Percentiles rank a stretch among this genome's conserved stretches.
phyloP scores from a whole-genome alignment of 2,888 invertebrate species.

The Dryococelus australis region DNA sequence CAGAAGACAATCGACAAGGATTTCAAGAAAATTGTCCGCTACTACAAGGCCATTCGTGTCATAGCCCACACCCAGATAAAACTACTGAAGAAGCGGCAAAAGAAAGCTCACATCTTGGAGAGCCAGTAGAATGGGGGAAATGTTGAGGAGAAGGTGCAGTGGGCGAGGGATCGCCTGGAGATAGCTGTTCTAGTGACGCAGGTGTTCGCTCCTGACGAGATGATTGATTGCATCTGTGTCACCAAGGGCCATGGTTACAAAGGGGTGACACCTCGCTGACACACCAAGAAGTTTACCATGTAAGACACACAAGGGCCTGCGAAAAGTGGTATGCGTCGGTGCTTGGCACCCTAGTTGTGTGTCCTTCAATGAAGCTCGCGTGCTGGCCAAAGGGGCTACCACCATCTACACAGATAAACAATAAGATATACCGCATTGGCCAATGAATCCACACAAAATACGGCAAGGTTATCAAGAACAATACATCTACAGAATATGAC shows the following conservation, averaged over 20 bases:
- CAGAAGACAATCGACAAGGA: slow-evolving; percentile 97
- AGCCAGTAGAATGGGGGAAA: slow-evolving; percentile 98
- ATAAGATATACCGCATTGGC: no score
- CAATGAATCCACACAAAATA: no score
- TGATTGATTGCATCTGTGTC: slow-evolving; percentile 99
- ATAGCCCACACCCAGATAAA: slow-evolving; percentile 99
- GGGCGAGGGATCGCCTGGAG: slow-evolving; percentile 96
- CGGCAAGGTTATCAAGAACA: slow-evolving; percentile 95
- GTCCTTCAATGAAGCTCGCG: no score
- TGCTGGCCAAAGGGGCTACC: no score
- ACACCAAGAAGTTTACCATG: no score
- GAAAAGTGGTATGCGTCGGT: no score
- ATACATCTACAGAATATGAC: slow-evolving; percentile 97
- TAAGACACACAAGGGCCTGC: no score
- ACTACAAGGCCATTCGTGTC: slow-evolving; percentile 95
- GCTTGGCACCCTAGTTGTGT: no score
- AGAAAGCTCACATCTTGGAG: slow-evolving; percentile 99
- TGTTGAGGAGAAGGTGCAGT: slow-evolving; percentile 95
- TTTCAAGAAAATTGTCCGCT: slow-evolving; percentile 96
- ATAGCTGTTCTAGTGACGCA: slow-evolving; percentile 89
- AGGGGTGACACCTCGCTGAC: no score
- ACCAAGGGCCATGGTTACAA: slow-evolving; percentile 99
- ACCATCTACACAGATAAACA: no score
- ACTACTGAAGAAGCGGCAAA: slow-evolving; percentile 95
- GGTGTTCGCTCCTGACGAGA: slow-evolving; percentile 96